Conservation (phyloP, 2,113 vertebrate genomes). For the Morone saxatilis region DNA sequence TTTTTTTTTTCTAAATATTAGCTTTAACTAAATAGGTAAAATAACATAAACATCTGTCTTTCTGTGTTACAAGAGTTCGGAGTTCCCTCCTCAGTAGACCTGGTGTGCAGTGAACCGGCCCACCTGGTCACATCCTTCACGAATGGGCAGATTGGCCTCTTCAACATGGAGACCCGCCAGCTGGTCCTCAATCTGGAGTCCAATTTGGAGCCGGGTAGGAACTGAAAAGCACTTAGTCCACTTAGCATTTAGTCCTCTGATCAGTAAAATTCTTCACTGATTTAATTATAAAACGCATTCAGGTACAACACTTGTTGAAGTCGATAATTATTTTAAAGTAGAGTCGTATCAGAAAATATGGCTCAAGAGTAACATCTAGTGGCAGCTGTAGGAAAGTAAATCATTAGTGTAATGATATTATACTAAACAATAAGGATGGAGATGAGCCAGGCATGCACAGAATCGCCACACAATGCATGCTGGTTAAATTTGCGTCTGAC, state of each 20-base stretch:
- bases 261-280: background rate
- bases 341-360: background rate
- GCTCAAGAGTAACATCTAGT: conserved; percentile 33
- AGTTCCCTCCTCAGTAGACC: conserved; percentile 95
- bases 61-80: conserved; percentile 88
- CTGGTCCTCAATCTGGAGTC: conserved; percentile 94
- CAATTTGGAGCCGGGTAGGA: conserved; percentile 87
- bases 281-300: background rate
- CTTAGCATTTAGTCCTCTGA: background rate
- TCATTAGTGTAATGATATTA: background rate
- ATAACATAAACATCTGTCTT: conserved; percentile 21
- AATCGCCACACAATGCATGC: too few relatives aligned
- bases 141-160: conserved; percentile 93
- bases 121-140: conserved; percentile 96
- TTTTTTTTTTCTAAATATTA: background rate
- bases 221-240: background rate
- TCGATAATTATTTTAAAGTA: background rate
- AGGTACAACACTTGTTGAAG: background rate
- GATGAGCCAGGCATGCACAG: too few relatives aligned
- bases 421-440: too few relatives aligned
- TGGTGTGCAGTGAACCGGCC: conserved; percentile 96
- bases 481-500: too few relatives aligned
- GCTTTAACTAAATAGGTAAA: background rate
- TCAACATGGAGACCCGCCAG: conserved; percentile 97
- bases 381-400: background rate